Evolutionary conservation across 2,888 invertebrate species (phyloP).

Genomic region (Dione juno): DNA sequence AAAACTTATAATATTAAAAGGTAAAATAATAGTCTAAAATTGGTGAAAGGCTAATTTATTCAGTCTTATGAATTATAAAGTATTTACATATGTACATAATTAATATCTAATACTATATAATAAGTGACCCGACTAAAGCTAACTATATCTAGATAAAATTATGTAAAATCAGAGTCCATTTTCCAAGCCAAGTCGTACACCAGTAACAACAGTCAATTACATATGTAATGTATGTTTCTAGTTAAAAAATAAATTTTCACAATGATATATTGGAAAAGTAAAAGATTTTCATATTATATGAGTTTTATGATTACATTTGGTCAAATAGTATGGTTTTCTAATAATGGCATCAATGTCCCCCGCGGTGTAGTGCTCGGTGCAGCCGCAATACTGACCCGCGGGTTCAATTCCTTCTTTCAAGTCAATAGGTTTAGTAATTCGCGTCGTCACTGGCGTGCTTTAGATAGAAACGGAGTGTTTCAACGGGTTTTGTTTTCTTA

Average conservation of each 20-base stretch:
- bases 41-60: constrained; percentile 65
- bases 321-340: constrained; percentile 59
- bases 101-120: constrained; percentile 55
- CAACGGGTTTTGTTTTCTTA: no score
- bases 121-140: constrained; percentile 56
- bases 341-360: constrained; percentile 52
- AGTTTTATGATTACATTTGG: constrained; percentile 52
- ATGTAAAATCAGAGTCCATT: constrained; percentile 43
- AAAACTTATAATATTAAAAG: neutral
- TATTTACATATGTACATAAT: constrained; percentile 62
- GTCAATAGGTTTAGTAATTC: constrained; percentile 34
- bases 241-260: no score
- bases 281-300: constrained; percentile 37
- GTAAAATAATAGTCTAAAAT: constrained; percentile 25
- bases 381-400: constrained; percentile 48
- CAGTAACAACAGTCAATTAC: constrained; percentile 15
- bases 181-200: constrained; percentile 43
- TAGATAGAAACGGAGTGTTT: constrained; percentile 1
- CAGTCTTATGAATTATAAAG: constrained; percentile 60
- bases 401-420: constrained; percentile 8
- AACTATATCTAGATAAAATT: constrained; percentile 30
- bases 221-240: no score
- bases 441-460: constrained; percentile 26
- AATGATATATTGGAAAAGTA: no score
- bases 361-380: constrained; percentile 47